phyloP scores from a whole-genome alignment of 2,797 vertebrate genomes.

The Luscinia megarhynchos region DNA sequence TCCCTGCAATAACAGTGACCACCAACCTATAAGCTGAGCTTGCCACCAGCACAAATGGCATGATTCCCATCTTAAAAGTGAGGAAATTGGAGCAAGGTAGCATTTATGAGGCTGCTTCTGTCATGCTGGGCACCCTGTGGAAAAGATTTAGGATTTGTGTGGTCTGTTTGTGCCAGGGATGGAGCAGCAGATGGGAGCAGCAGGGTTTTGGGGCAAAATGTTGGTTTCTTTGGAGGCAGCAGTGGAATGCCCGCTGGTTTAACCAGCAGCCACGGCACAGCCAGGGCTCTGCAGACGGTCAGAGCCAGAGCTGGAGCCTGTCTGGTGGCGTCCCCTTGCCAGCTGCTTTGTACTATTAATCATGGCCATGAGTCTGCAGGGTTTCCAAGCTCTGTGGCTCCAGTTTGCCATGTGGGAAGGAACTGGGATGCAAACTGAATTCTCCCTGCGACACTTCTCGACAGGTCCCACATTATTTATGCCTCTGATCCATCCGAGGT shows the following conservation, averaged over 20 bases:
- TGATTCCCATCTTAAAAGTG: background rate
- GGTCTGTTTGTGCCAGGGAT: fast-evolving
- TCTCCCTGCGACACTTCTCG: background rate
- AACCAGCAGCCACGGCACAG: fast-evolving
- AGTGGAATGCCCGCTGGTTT: background rate
- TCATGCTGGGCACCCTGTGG: fast-evolving
- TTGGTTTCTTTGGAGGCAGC: background rate
- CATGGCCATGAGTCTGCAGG: background rate
- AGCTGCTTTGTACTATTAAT: background rate
- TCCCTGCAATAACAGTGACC: fast-evolving
- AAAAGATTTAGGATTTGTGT: fast-evolving
- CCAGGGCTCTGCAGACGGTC: background rate
- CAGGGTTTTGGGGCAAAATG: background rate
- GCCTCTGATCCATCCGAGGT: background rate
- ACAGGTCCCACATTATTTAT: fast-evolving
- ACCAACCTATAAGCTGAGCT: background rate
- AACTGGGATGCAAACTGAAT: background rate
- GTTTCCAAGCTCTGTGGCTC: background rate
- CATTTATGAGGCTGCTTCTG: fast-evolving
- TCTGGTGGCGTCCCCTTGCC: background rate
- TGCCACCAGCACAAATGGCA: fast-evolving
- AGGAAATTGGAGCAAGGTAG: background rate
- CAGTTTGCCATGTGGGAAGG: background rate
- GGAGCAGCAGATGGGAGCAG: background rate
- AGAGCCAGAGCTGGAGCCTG: background rate